Evolutionary conservation across 2,797 vertebrate species (phyloP), one percentile per base, ranked within the genome.

Genomic region (Squalus acanthias): DNA sequence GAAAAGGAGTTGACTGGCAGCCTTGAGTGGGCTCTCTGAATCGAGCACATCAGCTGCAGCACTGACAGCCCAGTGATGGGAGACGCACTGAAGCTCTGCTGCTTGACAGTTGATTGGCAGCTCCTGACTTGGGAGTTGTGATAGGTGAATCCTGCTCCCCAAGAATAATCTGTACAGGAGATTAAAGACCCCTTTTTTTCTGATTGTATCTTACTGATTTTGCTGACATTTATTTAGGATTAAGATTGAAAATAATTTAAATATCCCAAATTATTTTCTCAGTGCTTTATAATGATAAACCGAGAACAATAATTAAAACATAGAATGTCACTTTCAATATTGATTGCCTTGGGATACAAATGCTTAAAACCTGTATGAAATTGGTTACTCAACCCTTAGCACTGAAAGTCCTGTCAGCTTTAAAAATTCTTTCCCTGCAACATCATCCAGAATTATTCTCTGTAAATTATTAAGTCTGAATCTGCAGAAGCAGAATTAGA

Each of bases 101-200:
- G 97, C 98, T 98, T 98, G 99, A 98, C 99, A 98, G 98, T 88
- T 98, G 98, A 98, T 97, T 98, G 98, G 98, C 98, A 98, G 97
- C 96, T 96, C 96, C 96, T 96, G 97, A 96, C 97, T 97, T 96
- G 97, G 96, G 97, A 98, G 97, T 97, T 97, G 96, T 97, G 96
- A 97, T 97, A 97, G 97, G 97, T 96, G 97, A 97, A 97, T 97
- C 97, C 96, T 96, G 97, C 97, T 98, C 97, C 97, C 97, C 97
- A 96, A 96, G 97, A 97, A 97, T 97, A 97, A 97, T 97, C 96
- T 96, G 67, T 96, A 92, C 97, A 97, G 97, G 67, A 76, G 50
- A 57, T 76, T 76, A 20, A 29, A 95, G 70, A 26, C 50, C 9
- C 26, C 50, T 3, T 76, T 72, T 39, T 95, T 33, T 94, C 50